Percentiles rank a stretch among this genome's conserved stretches.
Evolutionary conservation across 2,888 invertebrate species (phyloP).

Genomic region (Dinocampus coccinellae): DNA sequence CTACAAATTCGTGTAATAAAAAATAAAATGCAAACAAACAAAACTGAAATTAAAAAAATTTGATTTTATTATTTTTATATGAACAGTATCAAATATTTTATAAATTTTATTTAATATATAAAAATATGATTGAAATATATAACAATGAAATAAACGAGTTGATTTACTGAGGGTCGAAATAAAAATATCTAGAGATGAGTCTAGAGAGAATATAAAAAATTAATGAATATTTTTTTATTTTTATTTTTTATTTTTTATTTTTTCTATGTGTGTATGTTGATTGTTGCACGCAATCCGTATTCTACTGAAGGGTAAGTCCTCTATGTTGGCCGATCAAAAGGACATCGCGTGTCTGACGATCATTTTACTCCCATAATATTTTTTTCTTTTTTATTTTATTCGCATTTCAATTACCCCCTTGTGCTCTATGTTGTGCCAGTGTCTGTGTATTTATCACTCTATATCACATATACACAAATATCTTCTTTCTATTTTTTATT

Average conservation of each 20-base stretch:
- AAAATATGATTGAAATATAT: background rate
- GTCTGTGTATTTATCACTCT: too few relatives aligned
- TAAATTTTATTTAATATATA: background rate
- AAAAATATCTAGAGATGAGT: background rate
- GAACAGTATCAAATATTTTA: background rate
- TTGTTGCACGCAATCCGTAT: conserved; percentile 1
- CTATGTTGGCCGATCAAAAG: conserved; percentile 51
- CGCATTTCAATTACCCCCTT: conserved; percentile 41
- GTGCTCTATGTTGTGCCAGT: background rate
- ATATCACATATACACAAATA: too few relatives aligned
- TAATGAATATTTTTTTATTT: too few relatives aligned
- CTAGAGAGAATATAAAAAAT: background rate
- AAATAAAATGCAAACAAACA: too few relatives aligned
- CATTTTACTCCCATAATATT: conserved; percentile 43
- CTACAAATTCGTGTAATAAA: too few relatives aligned
- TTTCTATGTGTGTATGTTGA: background rate
- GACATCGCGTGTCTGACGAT: conserved; percentile 57
- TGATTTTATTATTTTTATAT: too few relatives aligned
- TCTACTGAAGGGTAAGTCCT: background rate
- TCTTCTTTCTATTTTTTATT: background rate
- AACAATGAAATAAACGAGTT: background rate
- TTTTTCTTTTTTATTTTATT: conserved; percentile 44
- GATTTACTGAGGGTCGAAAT: background rate
- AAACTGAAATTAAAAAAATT: too few relatives aligned
- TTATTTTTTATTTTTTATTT: background rate